Conservation (phyloP, 2,113 vertebrate genomes). For the Sylvia atricapilla region DNA sequence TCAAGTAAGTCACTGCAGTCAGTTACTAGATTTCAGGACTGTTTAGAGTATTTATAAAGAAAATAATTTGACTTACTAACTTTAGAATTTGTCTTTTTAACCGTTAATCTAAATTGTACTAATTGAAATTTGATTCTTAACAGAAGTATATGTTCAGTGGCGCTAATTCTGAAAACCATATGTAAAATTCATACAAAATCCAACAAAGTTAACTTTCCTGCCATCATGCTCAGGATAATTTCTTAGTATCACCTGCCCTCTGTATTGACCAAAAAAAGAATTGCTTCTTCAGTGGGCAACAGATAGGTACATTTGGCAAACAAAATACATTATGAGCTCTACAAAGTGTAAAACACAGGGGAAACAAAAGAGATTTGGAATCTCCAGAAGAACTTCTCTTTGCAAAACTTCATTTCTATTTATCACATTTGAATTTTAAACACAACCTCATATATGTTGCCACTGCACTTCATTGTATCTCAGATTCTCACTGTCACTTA, state of each 20-base stretch:
- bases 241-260: not conserved
- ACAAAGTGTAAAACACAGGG: not conserved
- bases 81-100: not conserved
- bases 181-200: constrained; percentile 4
- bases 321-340: not conserved
- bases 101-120: not conserved
- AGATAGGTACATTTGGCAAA: constrained; percentile 21
- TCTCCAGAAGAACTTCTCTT: not conserved
- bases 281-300: not conserved
- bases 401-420: not conserved
- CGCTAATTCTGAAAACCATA: constrained; percentile 9
- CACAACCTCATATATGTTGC: not conserved
- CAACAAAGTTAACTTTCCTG: not conserved
- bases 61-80: not conserved
- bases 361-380: not conserved
- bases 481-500: not conserved
- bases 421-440: not conserved
- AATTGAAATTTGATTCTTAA: not conserved
- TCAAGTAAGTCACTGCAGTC: constrained; percentile 17
- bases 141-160: not conserved
- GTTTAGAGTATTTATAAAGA: constrained; percentile 37
- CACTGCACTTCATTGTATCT: not conserved
- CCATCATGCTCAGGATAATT: not conserved
- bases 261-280: not conserved
- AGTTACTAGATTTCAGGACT: constrained; percentile 43